Percentiles rank a stretch among this genome's conserved stretches.
These are phyloP conservation scores for Tineola bisselliella DNA, from an alignment of 2,888 invertebrate species.

Conservation along the genomic window DNA sequence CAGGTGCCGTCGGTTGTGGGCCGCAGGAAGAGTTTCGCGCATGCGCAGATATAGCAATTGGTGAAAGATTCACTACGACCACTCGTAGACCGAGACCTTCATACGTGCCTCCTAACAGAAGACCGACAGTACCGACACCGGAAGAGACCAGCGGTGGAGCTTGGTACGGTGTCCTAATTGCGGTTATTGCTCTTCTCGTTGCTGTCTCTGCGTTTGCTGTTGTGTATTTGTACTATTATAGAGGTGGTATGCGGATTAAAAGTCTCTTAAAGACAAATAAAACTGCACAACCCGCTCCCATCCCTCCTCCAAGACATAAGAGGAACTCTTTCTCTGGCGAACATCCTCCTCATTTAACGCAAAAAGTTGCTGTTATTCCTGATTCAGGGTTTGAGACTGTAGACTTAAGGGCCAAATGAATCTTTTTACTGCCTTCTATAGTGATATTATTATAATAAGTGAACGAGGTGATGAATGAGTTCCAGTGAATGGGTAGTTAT, in stretches of 20 bases:
- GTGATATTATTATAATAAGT: slow-evolving; percentile 23
- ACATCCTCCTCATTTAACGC: slow-evolving; percentile 42
- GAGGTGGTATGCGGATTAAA: slow-evolving; percentile 75
- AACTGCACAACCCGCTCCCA: slow-evolving; percentile 40
- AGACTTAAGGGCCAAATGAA: slow-evolving; percentile 46
- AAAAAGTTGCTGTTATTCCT: slow-evolving; percentile 41
- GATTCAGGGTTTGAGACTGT: slow-evolving; percentile 63
- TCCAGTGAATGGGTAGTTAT: neutral
- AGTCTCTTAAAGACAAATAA: slow-evolving; percentile 63
- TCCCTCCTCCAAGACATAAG: slow-evolving; percentile 57
- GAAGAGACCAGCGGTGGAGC: slow-evolving; percentile 54
- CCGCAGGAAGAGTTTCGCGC: slow-evolving; percentile 89
- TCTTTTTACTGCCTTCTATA: slow-evolving; percentile 26
- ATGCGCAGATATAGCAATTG: slow-evolving; percentile 83
- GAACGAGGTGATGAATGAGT: slow-evolving; percentile 2
- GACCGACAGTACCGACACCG: slow-evolving; percentile 48
- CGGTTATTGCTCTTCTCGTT: slow-evolving; percentile 73
- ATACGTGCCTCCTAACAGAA: slow-evolving; percentile 50
- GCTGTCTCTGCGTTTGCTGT: slow-evolving; percentile 72
- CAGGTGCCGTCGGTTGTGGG: slow-evolving; percentile 85
- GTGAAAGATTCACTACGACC: slow-evolving; percentile 58
- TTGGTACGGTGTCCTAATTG: slow-evolving; percentile 69
- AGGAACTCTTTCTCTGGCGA: slow-evolving; percentile 48
- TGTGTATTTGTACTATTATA: slow-evolving; percentile 80
- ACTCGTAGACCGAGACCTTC: slow-evolving; percentile 54